A percentile compares a stretch with the other conserved stretches of the same genome.
These are phyloP conservation scores for Scaptomyza tumidula DNA, from an alignment of 2,888 invertebrate species.

Conservation along the genomic window DNA sequence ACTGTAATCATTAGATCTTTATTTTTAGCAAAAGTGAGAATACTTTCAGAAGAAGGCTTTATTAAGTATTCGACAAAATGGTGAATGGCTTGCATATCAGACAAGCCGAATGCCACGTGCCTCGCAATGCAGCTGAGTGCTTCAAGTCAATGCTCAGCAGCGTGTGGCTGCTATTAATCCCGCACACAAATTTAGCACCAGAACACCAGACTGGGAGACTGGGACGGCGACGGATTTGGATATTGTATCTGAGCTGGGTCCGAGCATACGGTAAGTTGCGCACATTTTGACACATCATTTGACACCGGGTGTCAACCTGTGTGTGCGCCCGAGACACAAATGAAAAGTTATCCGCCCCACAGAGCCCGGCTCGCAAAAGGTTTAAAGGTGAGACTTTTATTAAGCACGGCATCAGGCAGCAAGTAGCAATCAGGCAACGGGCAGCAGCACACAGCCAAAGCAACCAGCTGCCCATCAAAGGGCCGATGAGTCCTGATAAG, in stretches of 20 bases:
- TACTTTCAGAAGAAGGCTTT: not conserved
- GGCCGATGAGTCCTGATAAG: slow-evolving; percentile 54
- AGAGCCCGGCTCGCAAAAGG: slow-evolving; percentile 14
- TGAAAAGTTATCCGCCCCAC: slow-evolving; percentile 65
- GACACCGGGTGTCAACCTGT: slow-evolving; percentile 75
- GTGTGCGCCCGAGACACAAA: slow-evolving; percentile 62
- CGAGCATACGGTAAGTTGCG: slow-evolving; percentile 73
- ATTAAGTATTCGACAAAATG: not conserved
- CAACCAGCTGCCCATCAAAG: slow-evolving; percentile 48
- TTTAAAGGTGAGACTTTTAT: slow-evolving; percentile 51
- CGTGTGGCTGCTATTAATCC: slow-evolving; percentile 71
- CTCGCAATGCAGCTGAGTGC: slow-evolving; percentile 5
- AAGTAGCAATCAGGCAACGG: slow-evolving; percentile 3
- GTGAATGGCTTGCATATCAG: slow-evolving; percentile 4
- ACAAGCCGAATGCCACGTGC: slow-evolving; percentile 7
- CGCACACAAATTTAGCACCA: slow-evolving; percentile 67
- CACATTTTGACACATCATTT: slow-evolving; percentile 82
- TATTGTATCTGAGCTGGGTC: slow-evolving; percentile 31
- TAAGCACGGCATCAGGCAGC: slow-evolving; percentile 48
- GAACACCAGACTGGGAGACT: not conserved
- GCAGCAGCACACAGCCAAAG: slow-evolving; percentile 17
- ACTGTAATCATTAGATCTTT: not conserved
- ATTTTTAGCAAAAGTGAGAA: not conserved
- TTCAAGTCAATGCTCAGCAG: slow-evolving; percentile 31
- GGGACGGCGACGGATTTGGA: slow-evolving; percentile 1